phyloP scores from a whole-genome alignment of 2,113 vertebrate genomes.

The Aptenodytes patagonicus region DNA sequence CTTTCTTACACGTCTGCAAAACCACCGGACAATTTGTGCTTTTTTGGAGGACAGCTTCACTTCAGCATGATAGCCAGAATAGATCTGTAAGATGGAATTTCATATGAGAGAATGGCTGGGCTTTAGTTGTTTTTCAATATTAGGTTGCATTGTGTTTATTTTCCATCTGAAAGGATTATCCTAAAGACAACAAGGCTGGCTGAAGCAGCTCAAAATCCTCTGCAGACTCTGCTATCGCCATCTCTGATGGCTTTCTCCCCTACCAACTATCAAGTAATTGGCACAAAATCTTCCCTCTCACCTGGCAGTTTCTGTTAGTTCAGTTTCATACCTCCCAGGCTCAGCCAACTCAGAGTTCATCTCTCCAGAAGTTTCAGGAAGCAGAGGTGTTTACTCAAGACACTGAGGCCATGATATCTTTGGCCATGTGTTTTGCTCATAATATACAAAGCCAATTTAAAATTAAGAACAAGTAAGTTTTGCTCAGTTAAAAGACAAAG shows the following conservation, averaged over 20 bases:
- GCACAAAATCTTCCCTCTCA: not conserved
- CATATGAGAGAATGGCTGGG: not conserved
- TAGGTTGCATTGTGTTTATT: not conserved
- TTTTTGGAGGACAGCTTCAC: not conserved
- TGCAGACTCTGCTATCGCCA: not conserved
- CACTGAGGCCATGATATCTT: not conserved
- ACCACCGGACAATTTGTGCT: not conserved
- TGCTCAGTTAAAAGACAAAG: not conserved
- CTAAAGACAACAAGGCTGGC: not conserved
- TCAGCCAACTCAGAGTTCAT: not conserved
- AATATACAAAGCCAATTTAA: not conserved
- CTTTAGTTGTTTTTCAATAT: not conserved
- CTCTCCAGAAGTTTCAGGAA: not conserved
- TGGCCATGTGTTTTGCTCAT: not conserved
- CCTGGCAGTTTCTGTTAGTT: not conserved
- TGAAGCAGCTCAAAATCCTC: not conserved
- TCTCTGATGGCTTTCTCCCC: not conserved
- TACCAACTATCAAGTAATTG: not conserved
- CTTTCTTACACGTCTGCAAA: not conserved
- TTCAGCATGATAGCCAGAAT: not conserved
- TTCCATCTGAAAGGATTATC: not conserved
- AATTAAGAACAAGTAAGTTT: not conserved
- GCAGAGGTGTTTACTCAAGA: not conserved
- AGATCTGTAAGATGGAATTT: not conserved
- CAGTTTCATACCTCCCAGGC: not conserved